Evolutionary conservation across 2,113 vertebrate species (phyloP).

Genomic region (Python bivittatus): DNA sequence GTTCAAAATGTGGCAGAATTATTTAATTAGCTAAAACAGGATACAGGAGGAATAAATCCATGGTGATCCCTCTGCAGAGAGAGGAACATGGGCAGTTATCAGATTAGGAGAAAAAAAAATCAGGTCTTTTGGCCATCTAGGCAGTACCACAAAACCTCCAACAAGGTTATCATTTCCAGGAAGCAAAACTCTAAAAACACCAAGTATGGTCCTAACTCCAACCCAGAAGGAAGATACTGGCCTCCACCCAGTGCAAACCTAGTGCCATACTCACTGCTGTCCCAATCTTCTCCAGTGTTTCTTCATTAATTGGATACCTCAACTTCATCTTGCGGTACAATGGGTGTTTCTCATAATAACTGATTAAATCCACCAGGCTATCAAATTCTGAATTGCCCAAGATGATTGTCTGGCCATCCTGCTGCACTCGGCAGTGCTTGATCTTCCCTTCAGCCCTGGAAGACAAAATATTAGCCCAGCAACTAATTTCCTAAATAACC

Average conservation of each 20-base stretch:
- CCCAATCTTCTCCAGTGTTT: constrained; percentile 97
- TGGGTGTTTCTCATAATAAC: constrained; percentile 95
- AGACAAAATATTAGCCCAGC: not conserved
- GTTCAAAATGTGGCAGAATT: not conserved
- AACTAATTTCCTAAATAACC: not conserved
- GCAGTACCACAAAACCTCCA: not conserved
- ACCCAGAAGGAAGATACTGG: not conserved
- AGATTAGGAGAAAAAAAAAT: not conserved
- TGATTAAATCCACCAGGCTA: constrained; percentile 95
- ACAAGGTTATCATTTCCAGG: not conserved
- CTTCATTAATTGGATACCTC: constrained; percentile 97
- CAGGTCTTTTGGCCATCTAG: not conserved
- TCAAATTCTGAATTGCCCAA: constrained; percentile 96
- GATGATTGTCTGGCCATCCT: constrained; percentile 92
- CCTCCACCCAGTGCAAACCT: not conserved
- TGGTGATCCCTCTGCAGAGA: not conserved
- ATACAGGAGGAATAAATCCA: not conserved
- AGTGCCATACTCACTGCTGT: constrained; percentile 83
- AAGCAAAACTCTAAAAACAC: not conserved
- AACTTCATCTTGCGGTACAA: constrained; percentile 99
- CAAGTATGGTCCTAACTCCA: not conserved
- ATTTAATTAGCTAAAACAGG: not conserved
- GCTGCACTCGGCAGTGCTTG: constrained; percentile 96
- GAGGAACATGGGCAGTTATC: not conserved
- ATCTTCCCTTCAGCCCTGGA: constrained; percentile 97